Evolutionary conservation across 2,113 vertebrate genomes (phyloP).

Genomic region (Probosciger aterrimus): DNA sequence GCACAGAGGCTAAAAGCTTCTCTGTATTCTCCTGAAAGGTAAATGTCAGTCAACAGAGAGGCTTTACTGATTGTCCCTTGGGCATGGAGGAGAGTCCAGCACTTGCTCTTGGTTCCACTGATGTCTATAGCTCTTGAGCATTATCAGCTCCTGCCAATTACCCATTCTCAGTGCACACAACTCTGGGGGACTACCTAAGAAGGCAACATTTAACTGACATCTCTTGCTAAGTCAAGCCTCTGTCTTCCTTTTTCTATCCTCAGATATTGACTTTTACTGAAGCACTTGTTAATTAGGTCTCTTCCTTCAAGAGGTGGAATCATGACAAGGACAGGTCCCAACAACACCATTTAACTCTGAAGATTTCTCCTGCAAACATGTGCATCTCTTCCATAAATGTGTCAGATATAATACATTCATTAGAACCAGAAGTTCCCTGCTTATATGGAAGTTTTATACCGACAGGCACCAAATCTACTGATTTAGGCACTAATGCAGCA

Average conservation of each 20-base stretch:
- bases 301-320: neutral
- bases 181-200: neutral
- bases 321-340: neutral
- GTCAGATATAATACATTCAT: neutral
- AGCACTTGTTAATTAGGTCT: neutral
- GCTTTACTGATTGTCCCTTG: neutral
- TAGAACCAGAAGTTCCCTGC: neutral
- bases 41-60: neutral
- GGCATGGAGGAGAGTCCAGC: neutral
- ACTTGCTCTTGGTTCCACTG: accelerated
- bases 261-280: neutral
- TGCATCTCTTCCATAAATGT: neutral
- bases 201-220: neutral
- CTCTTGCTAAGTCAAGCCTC: neutral
- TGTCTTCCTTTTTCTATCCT: neutral
- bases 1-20: neutral
- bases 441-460: neutral
- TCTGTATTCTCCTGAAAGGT: neutral
- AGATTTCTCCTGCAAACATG: neutral
- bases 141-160: neutral
- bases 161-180: neutral
- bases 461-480: neutral
- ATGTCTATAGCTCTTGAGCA: neutral
- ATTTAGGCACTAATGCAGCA: neutral
- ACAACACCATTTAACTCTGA: neutral